Evolutionary conservation across 2,797 vertebrate genomes (phyloP).

Genomic region (Rhinichthys osculus): DNA sequence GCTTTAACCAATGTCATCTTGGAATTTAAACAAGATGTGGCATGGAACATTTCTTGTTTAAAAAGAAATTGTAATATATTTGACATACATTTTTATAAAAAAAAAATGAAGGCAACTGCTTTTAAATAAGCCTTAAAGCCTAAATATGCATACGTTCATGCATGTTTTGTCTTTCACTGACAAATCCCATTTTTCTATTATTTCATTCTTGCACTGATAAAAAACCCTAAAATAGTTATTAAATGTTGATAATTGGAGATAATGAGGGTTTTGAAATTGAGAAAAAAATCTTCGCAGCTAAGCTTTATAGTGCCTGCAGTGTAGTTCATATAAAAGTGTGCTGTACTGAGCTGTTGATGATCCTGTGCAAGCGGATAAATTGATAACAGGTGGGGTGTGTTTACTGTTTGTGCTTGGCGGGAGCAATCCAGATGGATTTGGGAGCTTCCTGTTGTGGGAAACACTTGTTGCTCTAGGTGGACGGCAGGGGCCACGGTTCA

Average conservation of each 20-base stretch:
- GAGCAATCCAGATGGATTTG: constrained; percentile 69
- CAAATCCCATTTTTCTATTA: not conserved
- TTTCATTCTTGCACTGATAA: not conserved
- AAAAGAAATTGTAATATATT: not conserved
- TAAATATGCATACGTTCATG: not conserved
- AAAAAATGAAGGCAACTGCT: not conserved
- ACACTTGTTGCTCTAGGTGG: constrained; percentile 71
- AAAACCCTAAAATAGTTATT: not conserved
- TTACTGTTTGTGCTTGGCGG: constrained; percentile 69
- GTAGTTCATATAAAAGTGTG: constrained; percentile 18
- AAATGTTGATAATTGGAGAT: not conserved
- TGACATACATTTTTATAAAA: not conserved
- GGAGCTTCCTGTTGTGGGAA: constrained; percentile 68
- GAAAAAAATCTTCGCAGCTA: not conserved
- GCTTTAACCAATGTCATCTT: constrained; percentile 74
- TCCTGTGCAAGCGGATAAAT: constrained; percentile 71
- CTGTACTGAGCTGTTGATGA: constrained; percentile 55
- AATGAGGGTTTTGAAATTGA: not conserved
- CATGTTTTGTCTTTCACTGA: not conserved
- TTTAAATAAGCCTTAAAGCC: too few species aligned
- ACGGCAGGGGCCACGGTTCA: constrained; percentile 77
- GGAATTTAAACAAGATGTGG: constrained; percentile 30
- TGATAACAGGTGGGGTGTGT: constrained; percentile 72
- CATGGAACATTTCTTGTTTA: not conserved
- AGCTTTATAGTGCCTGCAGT: not conserved